phyloP scores from a whole-genome alignment of 1,140 invertebrate species.

The Tetranychus cinnabarinus region DNA sequence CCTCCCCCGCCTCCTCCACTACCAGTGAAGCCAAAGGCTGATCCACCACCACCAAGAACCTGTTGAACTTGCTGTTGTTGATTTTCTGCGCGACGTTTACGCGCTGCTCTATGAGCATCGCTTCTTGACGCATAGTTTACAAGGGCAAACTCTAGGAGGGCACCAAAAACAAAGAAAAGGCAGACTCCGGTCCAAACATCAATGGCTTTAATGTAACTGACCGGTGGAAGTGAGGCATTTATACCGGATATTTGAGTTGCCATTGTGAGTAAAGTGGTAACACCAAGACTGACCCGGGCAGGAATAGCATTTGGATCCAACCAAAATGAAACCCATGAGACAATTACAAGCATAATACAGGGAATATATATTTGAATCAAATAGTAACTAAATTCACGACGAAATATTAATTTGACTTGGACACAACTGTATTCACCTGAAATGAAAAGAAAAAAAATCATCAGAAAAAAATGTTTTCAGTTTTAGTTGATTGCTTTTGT shows the following conservation, averaged over 20 bases:
- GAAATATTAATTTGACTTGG: conserved; percentile 80
- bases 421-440: conserved; percentile 54
- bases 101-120: conserved; percentile 49
- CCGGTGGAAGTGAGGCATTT: conserved; percentile 82
- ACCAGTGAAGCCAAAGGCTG: not conserved
- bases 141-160: conserved; percentile 78
- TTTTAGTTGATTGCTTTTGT: no score
- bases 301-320: conserved; percentile 86
- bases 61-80: not conserved
- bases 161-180: conserved; percentile 85
- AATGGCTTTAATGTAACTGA: conserved; percentile 88
- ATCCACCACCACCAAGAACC: not conserved
- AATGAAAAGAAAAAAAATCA: not conserved
- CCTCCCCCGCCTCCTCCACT: not conserved
- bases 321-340: conserved; percentile 94
- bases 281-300: conserved; percentile 74
- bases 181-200: conserved; percentile 95
- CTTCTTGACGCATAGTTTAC: conserved; percentile 89
- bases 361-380: conserved; percentile 90
- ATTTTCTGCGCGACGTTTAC: not conserved
- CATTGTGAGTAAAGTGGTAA: conserved; percentile 86
- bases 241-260: conserved; percentile 78
- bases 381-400: conserved; percentile 92
- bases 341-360: conserved; percentile 86
- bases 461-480: not conserved